A percentile compares a stretch with the other conserved stretches of the same genome.
Evolutionary conservation across 2,888 invertebrate species (phyloP).

Genomic region (Drosophila fungiperda): DNA sequence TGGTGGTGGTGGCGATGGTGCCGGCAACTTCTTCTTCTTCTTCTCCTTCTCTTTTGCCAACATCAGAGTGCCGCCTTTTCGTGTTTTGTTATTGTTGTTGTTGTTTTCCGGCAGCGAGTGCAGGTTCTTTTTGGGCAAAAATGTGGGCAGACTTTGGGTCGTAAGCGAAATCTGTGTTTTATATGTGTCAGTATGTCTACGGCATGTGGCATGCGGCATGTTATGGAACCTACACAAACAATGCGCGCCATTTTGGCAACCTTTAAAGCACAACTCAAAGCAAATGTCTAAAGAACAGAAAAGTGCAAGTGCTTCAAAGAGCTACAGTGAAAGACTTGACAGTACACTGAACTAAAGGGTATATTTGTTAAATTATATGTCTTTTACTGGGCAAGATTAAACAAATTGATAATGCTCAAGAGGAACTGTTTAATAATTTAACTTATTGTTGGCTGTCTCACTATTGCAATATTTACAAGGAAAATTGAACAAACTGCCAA

Average conservation of each 20-base stretch:
- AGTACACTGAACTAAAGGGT: too few relatives aligned
- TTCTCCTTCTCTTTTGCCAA: conserved; percentile 47
- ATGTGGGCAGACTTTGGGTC: conserved; percentile 27
- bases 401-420: background rate
- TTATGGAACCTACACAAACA: conserved; percentile 36
- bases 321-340: background rate
- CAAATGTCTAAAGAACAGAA: background rate
- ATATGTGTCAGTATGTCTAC: conserved; percentile 70
- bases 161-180: conserved; percentile 39
- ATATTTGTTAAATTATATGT: too few relatives aligned
- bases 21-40: conserved; percentile 43
- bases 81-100: conserved; percentile 64
- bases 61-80: conserved; percentile 48
- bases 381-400: too few relatives aligned
- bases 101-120: conserved; percentile 71
- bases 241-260: conserved; percentile 27
- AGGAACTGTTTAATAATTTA: background rate
- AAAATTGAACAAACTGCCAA: background rate
- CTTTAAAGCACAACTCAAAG: conserved; percentile 27
- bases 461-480: background rate
- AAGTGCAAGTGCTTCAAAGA: background rate
- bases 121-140: conserved; percentile 54
- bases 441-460: background rate
- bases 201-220: conserved; percentile 11
- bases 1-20: conserved; percentile 31